Conservation (phyloP, 2,888 invertebrate genomes). For the Smittia sp. region DNA sequence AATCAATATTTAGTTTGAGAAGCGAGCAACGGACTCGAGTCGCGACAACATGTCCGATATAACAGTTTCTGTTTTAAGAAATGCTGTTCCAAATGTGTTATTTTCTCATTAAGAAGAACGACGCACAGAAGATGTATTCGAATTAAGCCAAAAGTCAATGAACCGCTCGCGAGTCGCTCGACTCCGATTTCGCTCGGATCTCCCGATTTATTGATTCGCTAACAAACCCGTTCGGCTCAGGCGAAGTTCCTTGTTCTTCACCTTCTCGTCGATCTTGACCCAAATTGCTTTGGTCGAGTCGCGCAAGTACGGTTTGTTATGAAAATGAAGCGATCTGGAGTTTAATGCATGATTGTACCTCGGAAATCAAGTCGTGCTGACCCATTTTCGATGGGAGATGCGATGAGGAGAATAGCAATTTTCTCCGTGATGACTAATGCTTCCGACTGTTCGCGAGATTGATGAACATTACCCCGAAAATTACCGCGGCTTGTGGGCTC, state of each 20-base stretch:
- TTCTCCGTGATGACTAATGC: background rate
- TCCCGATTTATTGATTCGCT: too few relatives aligned
- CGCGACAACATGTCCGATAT: constrained; percentile 14
- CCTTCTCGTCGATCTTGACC: background rate
- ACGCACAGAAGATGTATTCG: background rate
- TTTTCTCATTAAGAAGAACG: background rate
- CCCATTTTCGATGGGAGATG: background rate
- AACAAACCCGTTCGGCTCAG: too few relatives aligned
- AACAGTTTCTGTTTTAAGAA: constrained; percentile 22
- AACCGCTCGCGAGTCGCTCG: background rate
- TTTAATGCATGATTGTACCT: background rate
- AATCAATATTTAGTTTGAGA: constrained; percentile 35
- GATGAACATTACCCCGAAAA: constrained; percentile 19
- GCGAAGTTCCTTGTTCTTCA: too few relatives aligned
- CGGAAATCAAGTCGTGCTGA: background rate
- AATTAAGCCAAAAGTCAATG: constrained; percentile 21
- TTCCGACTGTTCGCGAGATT: background rate
- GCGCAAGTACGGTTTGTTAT: background rate
- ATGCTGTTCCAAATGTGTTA: background rate
- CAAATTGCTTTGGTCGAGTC: background rate
- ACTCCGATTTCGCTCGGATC: background rate
- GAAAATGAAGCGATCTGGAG: background rate
- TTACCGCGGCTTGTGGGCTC: background rate
- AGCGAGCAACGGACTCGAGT: constrained; percentile 2
- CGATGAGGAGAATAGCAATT: background rate